phyloP scores from a whole-genome alignment of 2,113 vertebrate species.

The Phocoena phocoena region DNA sequence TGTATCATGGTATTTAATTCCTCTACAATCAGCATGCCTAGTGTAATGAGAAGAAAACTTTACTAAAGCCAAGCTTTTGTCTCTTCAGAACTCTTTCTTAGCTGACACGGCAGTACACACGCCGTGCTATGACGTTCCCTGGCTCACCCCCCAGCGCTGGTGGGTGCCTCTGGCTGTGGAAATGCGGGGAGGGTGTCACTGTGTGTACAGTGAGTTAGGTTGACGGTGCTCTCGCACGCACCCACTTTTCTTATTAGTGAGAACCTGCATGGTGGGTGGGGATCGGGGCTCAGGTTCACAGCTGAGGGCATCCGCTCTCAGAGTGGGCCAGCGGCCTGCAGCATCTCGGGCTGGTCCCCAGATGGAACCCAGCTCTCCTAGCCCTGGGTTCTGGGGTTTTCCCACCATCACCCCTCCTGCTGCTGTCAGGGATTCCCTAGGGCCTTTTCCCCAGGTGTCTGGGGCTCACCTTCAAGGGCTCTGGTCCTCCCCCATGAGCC shows the following conservation, averaged over 20 bases:
- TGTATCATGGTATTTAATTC: background rate
- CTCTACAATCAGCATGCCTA: background rate
- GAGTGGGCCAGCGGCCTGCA: accelerated
- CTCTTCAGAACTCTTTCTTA: background rate
- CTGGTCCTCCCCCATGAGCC: background rate
- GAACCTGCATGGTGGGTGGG: too few species aligned
- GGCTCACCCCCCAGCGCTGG: background rate
- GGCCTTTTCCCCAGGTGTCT: background rate
- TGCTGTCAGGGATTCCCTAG: background rate
- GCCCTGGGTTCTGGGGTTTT: background rate
- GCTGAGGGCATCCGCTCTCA: accelerated
- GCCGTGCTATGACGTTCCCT: background rate
- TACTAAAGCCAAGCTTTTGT: background rate
- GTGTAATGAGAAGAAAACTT: background rate
- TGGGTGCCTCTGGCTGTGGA: background rate
- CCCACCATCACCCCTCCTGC: background rate
- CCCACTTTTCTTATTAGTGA: background rate
- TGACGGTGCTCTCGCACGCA: accelerated
- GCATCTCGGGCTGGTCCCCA: background rate
- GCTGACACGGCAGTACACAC: background rate
- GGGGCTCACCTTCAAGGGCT: background rate
- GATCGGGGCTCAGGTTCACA: background rate
- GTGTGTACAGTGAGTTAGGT: accelerated
- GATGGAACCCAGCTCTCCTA: too few species aligned
- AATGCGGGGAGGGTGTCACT: accelerated